phyloP scores from a whole-genome alignment of 1,140 invertebrate species.

The Cherax quadricarinatus region DNA sequence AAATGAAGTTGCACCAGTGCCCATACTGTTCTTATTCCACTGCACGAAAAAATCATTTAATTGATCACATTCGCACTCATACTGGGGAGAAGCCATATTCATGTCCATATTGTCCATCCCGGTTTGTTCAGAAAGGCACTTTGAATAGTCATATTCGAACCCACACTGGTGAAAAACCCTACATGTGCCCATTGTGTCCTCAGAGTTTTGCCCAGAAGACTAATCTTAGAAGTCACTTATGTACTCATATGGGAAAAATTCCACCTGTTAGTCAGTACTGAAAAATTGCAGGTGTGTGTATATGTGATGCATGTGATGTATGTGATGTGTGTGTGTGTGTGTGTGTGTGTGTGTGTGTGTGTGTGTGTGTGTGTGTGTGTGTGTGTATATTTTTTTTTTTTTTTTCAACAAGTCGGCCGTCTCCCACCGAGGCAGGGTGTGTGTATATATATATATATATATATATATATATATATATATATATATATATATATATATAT shows the following conservation, averaged over 20 bases:
- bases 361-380: no score
- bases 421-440: no score
- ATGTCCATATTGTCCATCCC: constrained; percentile 46
- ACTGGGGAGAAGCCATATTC: constrained; percentile 52
- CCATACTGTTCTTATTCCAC: constrained; percentile 63
- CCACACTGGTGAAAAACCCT: constrained; percentile 5
- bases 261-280: background rate
- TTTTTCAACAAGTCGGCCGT: no score
- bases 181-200: background rate
- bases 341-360: no score
- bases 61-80: constrained; percentile 55
- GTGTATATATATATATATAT: no score
- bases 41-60: constrained; percentile 30
- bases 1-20: constrained; percentile 41
- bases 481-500: no score
- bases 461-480: no score
- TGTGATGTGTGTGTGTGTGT: no score
- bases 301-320: no score
- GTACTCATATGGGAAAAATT: background rate
- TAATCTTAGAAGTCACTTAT: constrained; percentile 9
- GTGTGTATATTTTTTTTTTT: no score
- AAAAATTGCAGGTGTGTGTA: background rate
- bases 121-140: constrained; percentile 23
- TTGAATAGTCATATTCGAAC: constrained; percentile 7
- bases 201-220: background rate